Evolutionary conservation across 2,888 invertebrate genomes (phyloP), one percentile per base, ranked within the genome.

Genomic region (Drosophila ustulata): DNA sequence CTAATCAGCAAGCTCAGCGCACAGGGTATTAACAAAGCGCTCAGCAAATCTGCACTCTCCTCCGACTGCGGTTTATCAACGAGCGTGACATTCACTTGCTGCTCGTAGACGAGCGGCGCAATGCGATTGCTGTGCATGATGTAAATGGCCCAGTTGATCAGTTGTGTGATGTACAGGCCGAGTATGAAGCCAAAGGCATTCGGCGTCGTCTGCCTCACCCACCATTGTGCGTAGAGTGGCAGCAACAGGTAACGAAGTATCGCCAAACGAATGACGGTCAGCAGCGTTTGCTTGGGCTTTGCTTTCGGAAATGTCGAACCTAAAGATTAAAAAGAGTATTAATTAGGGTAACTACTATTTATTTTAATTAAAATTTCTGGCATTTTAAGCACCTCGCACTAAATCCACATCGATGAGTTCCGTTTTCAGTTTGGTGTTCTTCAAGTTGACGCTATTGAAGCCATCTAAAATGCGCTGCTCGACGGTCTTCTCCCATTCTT

Each of bases 321-420:
- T 97, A 87, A 5, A 1, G 5, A 50, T 32, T 46, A n/a, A 32
- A 50, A 30, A 18, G 28, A 11, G 3, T 23, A 50, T 28, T n/a
- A n/a, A n/a, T 26, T 0, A 18, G 2, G 2, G 6, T 2, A 8
- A 25, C 4, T 8, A 23, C 11, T 41, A 7, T 23, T 26, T 18
- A 18, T 2, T 18, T 18, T 18, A 1, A 18, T 18, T 18, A 1
- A 18, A 30, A 18, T 0, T 46, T 3, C 3, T 30, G 30, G 2
- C 3, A 8, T 8, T 11, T 13, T 9, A 13, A 7, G 4, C 53
- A 97, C 98, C 98, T 95, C 98, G 94, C 62, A 99, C 97, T 89
- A 99, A 94, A 93, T 99, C 99, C 58, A 99, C 96, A 94, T 99
- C 98, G 78, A 99, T 99, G 47, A 98, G 95, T 90, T 98, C 98